Conservation (phyloP, 1,140 invertebrate species). For the Mesaphorura yosii region DNA sequence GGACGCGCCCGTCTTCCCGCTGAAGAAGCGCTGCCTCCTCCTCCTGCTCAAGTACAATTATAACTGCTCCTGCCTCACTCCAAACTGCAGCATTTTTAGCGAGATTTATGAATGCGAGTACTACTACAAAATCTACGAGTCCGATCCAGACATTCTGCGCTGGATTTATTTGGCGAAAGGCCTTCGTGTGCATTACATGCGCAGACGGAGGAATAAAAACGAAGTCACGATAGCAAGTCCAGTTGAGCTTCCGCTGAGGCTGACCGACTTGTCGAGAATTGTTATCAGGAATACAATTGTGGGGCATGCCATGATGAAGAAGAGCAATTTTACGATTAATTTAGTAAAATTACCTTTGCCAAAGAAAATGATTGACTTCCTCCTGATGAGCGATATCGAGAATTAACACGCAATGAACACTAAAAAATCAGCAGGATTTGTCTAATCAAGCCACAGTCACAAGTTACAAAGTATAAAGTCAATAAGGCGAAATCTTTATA, state of each 20-base stretch:
- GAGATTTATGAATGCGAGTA: neutral
- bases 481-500: too few species aligned
- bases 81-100: neutral
- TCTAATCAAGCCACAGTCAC: too few species aligned
- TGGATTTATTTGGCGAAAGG: conserved; percentile 16
- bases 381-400: conserved; percentile 16
- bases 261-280: conserved; percentile 16
- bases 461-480: too few species aligned
- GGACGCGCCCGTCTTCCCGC: neutral
- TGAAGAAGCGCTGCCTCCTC: conserved; percentile 19
- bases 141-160: conserved; percentile 9
- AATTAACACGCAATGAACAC: too few species aligned
- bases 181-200: neutral
- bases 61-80: conserved; percentile 10
- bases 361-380: conserved; percentile 9
- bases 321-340: conserved; percentile 2
- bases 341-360: conserved; percentile 15
- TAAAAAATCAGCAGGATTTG: too few species aligned
- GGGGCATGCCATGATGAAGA: neutral
- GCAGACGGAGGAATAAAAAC: too few species aligned
- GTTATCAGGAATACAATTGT: conserved; percentile 5
- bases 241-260: conserved; percentile 5
- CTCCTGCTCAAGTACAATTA: conserved; percentile 19
- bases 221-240: neutral
- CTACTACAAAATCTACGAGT: neutral